phyloP scores from a whole-genome alignment of 2,888 invertebrate species.

The Spatulosminthurus flaviceps region DNA sequence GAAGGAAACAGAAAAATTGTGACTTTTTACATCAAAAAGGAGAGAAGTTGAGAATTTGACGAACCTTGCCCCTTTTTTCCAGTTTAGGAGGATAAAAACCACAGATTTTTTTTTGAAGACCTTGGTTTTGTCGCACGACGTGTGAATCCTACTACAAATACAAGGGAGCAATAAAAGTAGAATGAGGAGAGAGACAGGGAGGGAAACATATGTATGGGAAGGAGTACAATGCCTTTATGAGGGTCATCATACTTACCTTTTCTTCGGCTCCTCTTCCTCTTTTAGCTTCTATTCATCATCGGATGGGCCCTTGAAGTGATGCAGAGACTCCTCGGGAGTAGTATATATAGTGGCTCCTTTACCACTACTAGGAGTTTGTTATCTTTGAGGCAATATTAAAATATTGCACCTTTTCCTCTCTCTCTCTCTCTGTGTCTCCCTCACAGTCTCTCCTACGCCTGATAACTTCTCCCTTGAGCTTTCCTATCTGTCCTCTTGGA shows the following conservation, averaged over 20 bases:
- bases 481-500: not conserved
- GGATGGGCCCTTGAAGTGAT: conserved; percentile 24
- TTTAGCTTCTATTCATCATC: conserved; percentile 30
- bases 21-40: no score
- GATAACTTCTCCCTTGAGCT: no score
- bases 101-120: conserved; percentile 43
- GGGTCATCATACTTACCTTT: conserved; percentile 50
- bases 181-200: conserved; percentile 33
- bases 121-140: conserved; percentile 58
- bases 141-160: conserved; percentile 62
- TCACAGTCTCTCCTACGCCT: no score
- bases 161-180: conserved; percentile 52
- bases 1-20: no score
- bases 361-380: not conserved
- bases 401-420: conserved; percentile 21
- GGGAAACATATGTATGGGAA: conserved; percentile 19
- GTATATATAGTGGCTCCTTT: not conserved
- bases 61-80: not conserved
- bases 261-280: conserved; percentile 46
- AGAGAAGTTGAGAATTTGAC: no score
- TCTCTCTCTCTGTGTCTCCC: not conserved
- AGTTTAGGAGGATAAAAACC: conserved; percentile 20
- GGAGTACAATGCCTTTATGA: conserved; percentile 48
- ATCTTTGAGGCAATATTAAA: not conserved
- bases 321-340: conserved; percentile 15